Conservation (phyloP, 2,797 vertebrate genomes). For the Aphelocoma californica region DNA sequence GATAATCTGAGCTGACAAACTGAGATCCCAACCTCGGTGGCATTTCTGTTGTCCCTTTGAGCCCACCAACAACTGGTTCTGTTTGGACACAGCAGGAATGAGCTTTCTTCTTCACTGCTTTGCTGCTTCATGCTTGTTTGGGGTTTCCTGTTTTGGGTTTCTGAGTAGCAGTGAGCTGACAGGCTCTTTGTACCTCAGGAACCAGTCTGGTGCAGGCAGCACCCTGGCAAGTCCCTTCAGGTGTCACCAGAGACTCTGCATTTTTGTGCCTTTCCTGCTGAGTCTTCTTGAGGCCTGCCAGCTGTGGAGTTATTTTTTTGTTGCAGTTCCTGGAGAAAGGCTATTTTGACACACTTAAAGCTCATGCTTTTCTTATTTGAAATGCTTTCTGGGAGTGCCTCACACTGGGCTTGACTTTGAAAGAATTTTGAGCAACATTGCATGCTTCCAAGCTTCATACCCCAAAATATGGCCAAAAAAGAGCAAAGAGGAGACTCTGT, state of each 20-base stretch:
- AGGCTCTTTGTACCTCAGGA: not conserved
- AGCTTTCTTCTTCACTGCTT: not conserved
- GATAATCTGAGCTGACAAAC: not conserved
- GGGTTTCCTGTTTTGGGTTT: not conserved
- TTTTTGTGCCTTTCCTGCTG: not conserved
- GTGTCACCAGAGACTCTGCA: not conserved
- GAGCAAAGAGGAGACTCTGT: not conserved
- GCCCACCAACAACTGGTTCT: not conserved
- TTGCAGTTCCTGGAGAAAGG: not conserved
- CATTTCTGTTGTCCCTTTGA: not conserved
- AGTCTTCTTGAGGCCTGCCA: not conserved
- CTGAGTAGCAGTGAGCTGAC: not conserved
- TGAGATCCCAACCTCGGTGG: accelerated
- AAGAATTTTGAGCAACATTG: not conserved
- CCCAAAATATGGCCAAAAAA: not conserved
- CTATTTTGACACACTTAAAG: not conserved
- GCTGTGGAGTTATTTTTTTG: not conserved
- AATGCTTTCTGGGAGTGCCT: not conserved
- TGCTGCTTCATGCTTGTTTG: not conserved
- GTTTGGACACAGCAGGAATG: not conserved
- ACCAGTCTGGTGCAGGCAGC: not conserved
- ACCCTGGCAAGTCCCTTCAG: not conserved
- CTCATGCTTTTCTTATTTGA: not conserved
- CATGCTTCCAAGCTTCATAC: not conserved
- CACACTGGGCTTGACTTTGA: not conserved